Evolutionary conservation across 2,113 vertebrate genomes (phyloP).

Genomic region (Cromileptes altivelis): DNA sequence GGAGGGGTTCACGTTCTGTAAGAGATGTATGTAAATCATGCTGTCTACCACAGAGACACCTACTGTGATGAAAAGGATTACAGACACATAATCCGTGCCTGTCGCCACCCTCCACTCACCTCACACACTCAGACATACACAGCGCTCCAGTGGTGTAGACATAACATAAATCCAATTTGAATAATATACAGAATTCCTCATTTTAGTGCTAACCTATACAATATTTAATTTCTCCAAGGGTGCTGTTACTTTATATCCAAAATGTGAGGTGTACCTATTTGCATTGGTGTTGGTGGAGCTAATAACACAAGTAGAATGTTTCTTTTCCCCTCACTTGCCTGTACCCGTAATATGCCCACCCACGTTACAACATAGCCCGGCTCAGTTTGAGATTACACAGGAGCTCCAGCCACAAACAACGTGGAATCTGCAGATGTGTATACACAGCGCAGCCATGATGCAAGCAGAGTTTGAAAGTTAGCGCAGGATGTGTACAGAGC

Average conservation of each 20-base stretch:
- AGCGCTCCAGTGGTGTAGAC: neutral
- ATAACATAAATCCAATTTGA: constrained; percentile 1
- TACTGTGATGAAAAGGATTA: constrained; percentile 70
- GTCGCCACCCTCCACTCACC: constrained; percentile 64
- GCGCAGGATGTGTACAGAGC: constrained; percentile 76
- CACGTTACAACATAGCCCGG: constrained; percentile 40
- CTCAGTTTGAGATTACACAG: constrained; percentile 68
- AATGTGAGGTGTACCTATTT: neutral
- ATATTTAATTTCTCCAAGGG: neutral
- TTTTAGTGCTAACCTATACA: neutral
- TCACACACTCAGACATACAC: constrained; percentile 6
- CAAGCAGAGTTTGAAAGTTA: constrained; percentile 67
- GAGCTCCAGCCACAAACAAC: constrained; percentile 66
- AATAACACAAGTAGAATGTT: constrained; percentile 14
- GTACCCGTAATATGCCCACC: constrained; percentile 55
- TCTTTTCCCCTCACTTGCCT: constrained; percentile 21
- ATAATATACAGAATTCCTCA: neutral
- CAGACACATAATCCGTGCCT: constrained; percentile 63
- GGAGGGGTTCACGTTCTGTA: constrained; percentile 4
- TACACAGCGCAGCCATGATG: constrained; percentile 63
- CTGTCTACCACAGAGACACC: constrained; percentile 44
- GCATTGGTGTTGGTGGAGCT: neutral
- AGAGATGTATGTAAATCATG: constrained; percentile 49
- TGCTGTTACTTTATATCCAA: neutral
- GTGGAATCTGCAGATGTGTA: constrained; percentile 74